Base-by-base conservation (phyloP, 2,888 invertebrate species). In the Malthinus seriepunctatus region DNA sequence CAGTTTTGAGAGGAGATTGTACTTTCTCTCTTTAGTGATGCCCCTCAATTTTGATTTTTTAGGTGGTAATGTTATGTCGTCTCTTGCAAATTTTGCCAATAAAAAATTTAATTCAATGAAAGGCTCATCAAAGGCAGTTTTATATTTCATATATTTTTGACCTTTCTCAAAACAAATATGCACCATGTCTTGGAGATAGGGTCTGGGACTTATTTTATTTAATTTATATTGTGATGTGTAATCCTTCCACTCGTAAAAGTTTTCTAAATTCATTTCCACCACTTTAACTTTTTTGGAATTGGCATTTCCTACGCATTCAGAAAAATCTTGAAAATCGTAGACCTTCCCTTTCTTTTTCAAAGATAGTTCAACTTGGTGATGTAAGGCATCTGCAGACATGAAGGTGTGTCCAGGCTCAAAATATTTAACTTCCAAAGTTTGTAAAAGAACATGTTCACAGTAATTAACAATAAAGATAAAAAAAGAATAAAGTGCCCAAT, bases 391-490 rank as follows among this genome's bases (percentile, higher is more conserved):
- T 3, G 50, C 50, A 14, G 14, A 46, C 56, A 51, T 56, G 23
- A 56, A 51, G 15, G 51, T 56, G 37, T 51, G 51, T 7, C 56
- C 51, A 12, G 56, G 51, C 23, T 57, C 56, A 15, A 57, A 57
- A 12, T 46, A 57, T 12, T 57, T 51, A 6, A 57, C 32, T 15
- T 8, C n/a, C 14, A 56, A 12, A 35, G 11, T 8, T 32, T 35
- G 8, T 8, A 42, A 14, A 35, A 10, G 10, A 5, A 56, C 32
- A 11, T 44, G 12, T 9, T 33, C n/a, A 37, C 10, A 35, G 45
- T 57, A 9, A 12, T 12, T 37, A 7, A 49, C 31, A 31, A 38
- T 10, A 10, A 37, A 49, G 9, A 37, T 9, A 10, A 49, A 37
- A n/a, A 31, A 37, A 6, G 37, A 7, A 31, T 37, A 10, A n/a